These are phyloP conservation scores for Xylocopa sonorina DNA, from an alignment of 1,140 invertebrate genomes.

Conservation along the genomic window DNA sequence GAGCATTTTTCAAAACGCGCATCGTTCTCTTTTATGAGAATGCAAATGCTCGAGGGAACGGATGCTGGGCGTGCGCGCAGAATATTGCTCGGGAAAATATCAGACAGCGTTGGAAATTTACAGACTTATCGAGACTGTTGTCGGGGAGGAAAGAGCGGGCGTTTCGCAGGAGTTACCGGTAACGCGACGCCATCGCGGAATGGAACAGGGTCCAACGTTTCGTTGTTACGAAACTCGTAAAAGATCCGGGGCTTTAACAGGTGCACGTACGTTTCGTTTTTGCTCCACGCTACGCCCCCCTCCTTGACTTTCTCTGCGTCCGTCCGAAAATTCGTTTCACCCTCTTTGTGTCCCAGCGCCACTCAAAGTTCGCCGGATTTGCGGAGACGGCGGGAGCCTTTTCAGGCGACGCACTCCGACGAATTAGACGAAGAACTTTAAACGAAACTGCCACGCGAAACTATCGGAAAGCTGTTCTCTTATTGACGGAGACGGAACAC, in stretches of 20 bases:
- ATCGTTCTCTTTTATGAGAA: too few species aligned
- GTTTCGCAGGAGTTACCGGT: too few species aligned
- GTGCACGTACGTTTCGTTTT: conserved; percentile 12
- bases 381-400: conserved; percentile 51
- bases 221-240: not conserved
- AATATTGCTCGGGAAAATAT: too few species aligned
- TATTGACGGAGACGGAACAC: not conserved
- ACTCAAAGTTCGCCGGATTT: conserved; percentile 45
- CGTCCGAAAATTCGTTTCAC: conserved; percentile 40
- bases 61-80: too few species aligned
- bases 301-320: conserved; percentile 4
- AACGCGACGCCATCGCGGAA: too few species aligned
- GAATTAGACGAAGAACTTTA: conserved; percentile 74
- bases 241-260: not conserved
- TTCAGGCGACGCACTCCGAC: conserved; percentile 65
- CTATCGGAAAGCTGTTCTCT: conserved; percentile 63
- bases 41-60: too few species aligned
- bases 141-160: too few species aligned
- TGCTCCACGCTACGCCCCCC: not conserved
- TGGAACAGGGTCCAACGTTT: too few species aligned
- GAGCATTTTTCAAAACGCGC: too few species aligned
- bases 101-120: too few species aligned
- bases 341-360: conserved; percentile 30
- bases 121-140: too few species aligned
- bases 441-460: conserved; percentile 65